Base-by-base conservation (phyloP, 2,113 vertebrate species). In the Epinephelus moara region DNA sequence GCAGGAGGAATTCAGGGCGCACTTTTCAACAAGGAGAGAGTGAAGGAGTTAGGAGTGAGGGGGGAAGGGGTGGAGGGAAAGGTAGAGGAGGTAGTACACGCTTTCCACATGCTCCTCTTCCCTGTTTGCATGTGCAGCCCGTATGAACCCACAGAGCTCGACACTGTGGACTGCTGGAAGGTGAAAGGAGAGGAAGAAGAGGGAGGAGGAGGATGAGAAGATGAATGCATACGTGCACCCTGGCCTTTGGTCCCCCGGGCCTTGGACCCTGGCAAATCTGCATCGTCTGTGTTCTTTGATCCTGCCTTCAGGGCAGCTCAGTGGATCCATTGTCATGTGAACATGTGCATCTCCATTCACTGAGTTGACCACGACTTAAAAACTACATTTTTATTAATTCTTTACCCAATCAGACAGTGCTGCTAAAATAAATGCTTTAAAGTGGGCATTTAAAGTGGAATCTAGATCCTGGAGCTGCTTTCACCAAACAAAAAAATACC, bases 231-330 rank as follows among this genome's bases (percentile, higher is more conserved):
- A 15, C 33, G 19, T 85, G 84, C 84, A 75, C 81, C 64, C 69
- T 80, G 59, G 84, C 75, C 67, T 83, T 81, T 70, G 0, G 30
- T 63, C 84, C 62, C 60, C 45, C 4, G 71, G 75, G 75, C 19
- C 79, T 60, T 70, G 71, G 68, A 80, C 61, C 59, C 77, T 69
- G 61, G 80, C 50, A 76, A 75, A 86, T 71, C 25, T 68, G 77
- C 78, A 77, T 82, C 25, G 2, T 78, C 85, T 83, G 76, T 76
- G 81, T 75, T 84, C 82, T 90, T 86, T 91, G 82, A 90, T 89
- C 85, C 82, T 60, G 62, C 64, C 77, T 88, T 52, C 69, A 70
- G 76, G 63, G 69, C 77, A 61, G 52, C 62, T 80, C 71, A 45
- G 74, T 67, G 60, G 62, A 80, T 82, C 74, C 42, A 40, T 86